Evolutionary conservation across 1,140 invertebrate species (phyloP).

Genomic region (Macrocentrus cingulum): DNA sequence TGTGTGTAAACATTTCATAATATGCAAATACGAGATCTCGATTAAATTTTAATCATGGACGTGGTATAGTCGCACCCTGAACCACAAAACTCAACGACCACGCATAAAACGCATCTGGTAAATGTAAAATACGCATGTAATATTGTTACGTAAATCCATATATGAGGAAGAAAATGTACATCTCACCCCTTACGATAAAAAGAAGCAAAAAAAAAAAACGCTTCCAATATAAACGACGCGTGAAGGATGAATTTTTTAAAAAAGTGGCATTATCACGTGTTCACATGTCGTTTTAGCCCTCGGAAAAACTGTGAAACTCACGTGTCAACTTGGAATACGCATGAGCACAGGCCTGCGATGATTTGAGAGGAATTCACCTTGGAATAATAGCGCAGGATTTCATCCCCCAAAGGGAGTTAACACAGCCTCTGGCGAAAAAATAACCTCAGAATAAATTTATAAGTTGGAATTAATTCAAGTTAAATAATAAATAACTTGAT

Average conservation of each 20-base stretch:
- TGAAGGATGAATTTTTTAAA: neutral
- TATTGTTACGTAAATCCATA: slow-evolving; percentile 37
- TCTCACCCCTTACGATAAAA: neutral
- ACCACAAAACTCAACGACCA: slow-evolving; percentile 17
- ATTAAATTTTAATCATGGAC: slow-evolving; percentile 46
- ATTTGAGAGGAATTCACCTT: slow-evolving; percentile 23
- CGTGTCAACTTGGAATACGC: neutral
- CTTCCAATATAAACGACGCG: slow-evolving; percentile 4
- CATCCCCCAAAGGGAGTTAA: neutral
- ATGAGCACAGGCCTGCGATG: slow-evolving; percentile 28
- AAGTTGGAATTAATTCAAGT: neutral
- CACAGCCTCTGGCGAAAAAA: no score
- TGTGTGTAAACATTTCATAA: slow-evolving; percentile 39
- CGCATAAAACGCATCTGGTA: slow-evolving; percentile 47
- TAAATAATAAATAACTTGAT: neutral
- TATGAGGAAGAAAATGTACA: neutral
- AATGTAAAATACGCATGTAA: slow-evolving; percentile 51
- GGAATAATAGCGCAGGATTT: slow-evolving; percentile 24
- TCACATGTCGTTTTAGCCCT: neutral
- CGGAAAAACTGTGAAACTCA: neutral
- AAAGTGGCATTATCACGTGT: slow-evolving; percentile 3
- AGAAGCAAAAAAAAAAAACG: neutral
- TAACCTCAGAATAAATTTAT: no score
- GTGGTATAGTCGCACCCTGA: no score
- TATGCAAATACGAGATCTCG: slow-evolving; percentile 46